A percentile compares a stretch with the other conserved stretches of the same genome.
phyloP scores from a whole-genome alignment of 2,888 invertebrate genomes.

The Drosophila yooni region DNA sequence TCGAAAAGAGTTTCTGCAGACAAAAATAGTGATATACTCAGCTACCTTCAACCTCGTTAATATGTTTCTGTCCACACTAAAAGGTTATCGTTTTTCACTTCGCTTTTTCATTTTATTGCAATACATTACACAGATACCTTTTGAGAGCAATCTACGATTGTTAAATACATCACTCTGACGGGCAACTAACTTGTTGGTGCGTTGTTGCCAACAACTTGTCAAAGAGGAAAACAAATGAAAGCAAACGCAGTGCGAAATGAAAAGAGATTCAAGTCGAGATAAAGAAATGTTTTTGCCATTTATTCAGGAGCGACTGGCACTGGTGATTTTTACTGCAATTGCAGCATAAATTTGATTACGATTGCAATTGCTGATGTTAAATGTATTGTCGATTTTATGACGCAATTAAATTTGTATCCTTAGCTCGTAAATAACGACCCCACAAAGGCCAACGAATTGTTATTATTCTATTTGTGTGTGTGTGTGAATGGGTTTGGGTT shows the following conservation, averaged over 20 bases:
- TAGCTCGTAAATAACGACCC: slow-evolving; percentile 46
- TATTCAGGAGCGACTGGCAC: neutral
- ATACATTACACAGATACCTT: neutral
- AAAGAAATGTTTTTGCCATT: neutral
- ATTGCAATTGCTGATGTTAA: slow-evolving; percentile 58
- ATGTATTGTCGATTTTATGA: slow-evolving; percentile 59
- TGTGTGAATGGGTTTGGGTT: neutral
- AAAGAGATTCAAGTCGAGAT: neutral
- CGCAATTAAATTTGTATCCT: slow-evolving; percentile 64
- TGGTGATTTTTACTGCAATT: slow-evolving; percentile 46
- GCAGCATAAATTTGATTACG: slow-evolving; percentile 58
- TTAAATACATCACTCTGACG: neutral
- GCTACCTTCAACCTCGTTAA: neutral
- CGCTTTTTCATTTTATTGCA: neutral
- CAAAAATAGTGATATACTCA: neutral
- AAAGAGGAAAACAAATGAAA: neutral
- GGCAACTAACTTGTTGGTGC: neutral
- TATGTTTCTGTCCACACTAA: neutral
- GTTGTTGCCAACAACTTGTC: neutral
- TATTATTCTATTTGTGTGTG: slow-evolving; percentile 25
- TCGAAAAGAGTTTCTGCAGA: neutral
- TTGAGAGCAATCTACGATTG: neutral
- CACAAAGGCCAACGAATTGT: slow-evolving; percentile 12
- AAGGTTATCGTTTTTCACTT: neutral
- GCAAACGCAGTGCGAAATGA: neutral